phyloP scores from a whole-genome alignment of 2,888 invertebrate genomes.

The Eustalomyia histrio region DNA sequence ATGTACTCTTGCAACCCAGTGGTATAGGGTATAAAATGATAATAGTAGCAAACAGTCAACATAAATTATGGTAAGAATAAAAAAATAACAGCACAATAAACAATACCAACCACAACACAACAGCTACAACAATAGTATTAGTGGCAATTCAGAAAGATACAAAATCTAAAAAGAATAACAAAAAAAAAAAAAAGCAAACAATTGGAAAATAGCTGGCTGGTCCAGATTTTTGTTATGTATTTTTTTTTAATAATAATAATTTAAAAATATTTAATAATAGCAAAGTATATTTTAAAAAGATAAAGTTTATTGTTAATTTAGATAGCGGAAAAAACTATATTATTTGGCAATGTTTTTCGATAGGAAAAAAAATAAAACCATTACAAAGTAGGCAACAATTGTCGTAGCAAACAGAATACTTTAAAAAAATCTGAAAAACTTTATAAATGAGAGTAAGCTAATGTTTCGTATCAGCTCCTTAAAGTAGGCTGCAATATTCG shows the following conservation, averaged over 20 bases:
- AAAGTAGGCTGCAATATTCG: too few species aligned
- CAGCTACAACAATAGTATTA: constrained; percentile 55
- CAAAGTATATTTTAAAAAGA: constrained; percentile 11
- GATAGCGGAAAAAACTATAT: constrained; percentile 34
- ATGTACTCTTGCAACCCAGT: too few species aligned
- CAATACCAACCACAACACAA: constrained; percentile 55
- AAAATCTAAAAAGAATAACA: constrained; percentile 19
- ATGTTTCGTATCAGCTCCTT: too few species aligned
- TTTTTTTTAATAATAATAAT: constrained; percentile 18
- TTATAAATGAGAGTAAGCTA: too few species aligned
- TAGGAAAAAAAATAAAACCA: not conserved
- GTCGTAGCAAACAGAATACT: too few species aligned
- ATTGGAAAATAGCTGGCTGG: constrained; percentile 53
- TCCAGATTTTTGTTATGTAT: constrained; percentile 59
- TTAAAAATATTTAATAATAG: not conserved
- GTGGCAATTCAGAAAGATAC: constrained; percentile 43
- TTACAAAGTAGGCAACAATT: too few species aligned
- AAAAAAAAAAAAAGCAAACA: constrained; percentile 46
- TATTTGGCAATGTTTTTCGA: constrained; percentile 13
- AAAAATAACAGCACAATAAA: constrained; percentile 52
- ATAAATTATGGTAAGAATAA: constrained; percentile 65
- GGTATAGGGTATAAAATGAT: constrained; percentile 31
- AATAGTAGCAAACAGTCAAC: constrained; percentile 64
- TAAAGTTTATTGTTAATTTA: constrained; percentile 45
- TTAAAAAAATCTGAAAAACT: too few species aligned